Evolutionary conservation across 2,888 invertebrate species (phyloP).

Genomic region (Cantharis nigra): DNA sequence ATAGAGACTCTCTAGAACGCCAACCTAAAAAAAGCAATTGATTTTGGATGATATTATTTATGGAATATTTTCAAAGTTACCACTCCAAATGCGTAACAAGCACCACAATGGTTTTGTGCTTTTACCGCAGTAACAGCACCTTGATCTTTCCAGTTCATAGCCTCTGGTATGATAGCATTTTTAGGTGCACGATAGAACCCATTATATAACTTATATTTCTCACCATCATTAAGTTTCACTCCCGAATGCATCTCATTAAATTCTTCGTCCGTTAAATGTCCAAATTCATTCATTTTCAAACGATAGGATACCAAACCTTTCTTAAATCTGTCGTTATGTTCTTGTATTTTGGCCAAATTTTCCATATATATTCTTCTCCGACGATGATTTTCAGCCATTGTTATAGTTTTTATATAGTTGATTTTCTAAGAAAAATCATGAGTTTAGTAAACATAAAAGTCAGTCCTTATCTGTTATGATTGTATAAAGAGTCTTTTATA

Average conservation of each 20-base stretch:
- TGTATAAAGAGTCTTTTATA: too few relatives aligned
- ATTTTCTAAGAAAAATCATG: neutral
- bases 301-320: constrained; percentile 69
- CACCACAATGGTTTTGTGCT: constrained; percentile 89
- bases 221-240: constrained; percentile 52
- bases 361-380: constrained; percentile 89
- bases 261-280: constrained; percentile 86
- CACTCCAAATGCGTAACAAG: constrained; percentile 92
- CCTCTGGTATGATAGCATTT: constrained; percentile 70
- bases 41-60: neutral
- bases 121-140: constrained; percentile 91
- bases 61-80: constrained; percentile 60
- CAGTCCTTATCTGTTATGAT: too few relatives aligned
- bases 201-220: too few relatives aligned
- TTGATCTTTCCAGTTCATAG: constrained; percentile 81
- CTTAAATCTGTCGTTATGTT: constrained; percentile 79
- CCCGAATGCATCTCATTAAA: constrained; percentile 70
- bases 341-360: constrained; percentile 81
- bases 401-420: neutral
- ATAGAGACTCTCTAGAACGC: too few relatives aligned
- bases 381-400: constrained; percentile 73
- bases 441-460: neutral
- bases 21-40: neutral
- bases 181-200: constrained; percentile 60
- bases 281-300: constrained; percentile 79